Evolutionary conservation across 2,797 vertebrate genomes (phyloP), one percentile per base, ranked within the genome.

Genomic region (Notamacropus eugenii): DNA sequence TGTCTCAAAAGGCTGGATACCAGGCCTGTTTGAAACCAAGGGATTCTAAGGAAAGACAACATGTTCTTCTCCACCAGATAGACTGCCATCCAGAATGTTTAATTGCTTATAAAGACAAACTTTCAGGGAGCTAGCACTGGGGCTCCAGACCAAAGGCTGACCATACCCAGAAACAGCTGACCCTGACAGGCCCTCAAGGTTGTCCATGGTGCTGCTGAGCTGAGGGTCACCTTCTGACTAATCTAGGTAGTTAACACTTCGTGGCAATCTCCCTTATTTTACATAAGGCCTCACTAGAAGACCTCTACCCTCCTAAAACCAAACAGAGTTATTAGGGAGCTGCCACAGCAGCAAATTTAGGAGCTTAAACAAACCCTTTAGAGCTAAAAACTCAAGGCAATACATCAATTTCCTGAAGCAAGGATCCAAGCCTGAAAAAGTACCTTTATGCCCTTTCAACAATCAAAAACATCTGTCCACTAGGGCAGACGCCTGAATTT

Each of bases 321-420:
- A 92, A 4, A 87, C 34, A 54, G 19, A 93, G 56, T 56, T 94
- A 56, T 6, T 93, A 40, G 67, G 91, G 74, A 58, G 56, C 16
- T 91, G 52, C 54, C 57, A 93, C 94, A 94, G 55, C 29, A 54
- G 96, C 54, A 96, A 52, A 55, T 1, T 92, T 34, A 97, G 58
- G 29, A 74, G 46, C 93, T 56, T 40, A 74, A 74, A 28, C 46
- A 90, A 74, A 28, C 46, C 82, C 34, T 46, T 91, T 34, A 62
- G 1, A 95, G n/a, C 90, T 56, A 91, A 40, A 95, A 93, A 67
- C 92, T 52, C 56, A 91, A 34, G 62, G 27, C 67, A 94, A 31
- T 74, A 34, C 67, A 90, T 95, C 91, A 96, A 93, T 55, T 93
- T 34, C 22, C 58, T n/a, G 56, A 31, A 56, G 9, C 96, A 29